These are phyloP conservation scores for Elysia chlorotica DNA, from an alignment of 1,140 invertebrate genomes.

Conservation along the genomic window DNA sequence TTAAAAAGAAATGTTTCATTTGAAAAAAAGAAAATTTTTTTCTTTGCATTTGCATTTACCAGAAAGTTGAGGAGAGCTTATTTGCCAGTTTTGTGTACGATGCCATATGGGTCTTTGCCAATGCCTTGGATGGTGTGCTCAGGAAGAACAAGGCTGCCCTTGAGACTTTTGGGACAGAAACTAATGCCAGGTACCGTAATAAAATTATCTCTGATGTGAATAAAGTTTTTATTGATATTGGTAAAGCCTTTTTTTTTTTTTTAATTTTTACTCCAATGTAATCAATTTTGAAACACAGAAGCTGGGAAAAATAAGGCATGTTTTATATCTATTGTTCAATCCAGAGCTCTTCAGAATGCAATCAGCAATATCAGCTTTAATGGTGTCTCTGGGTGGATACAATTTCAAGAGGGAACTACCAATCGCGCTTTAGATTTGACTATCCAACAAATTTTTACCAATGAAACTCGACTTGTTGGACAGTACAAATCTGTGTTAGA, in stretches of 20 bases:
- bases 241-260: neutral
- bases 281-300: neutral
- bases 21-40: too few relatives aligned
- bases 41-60: too few relatives aligned
- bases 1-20: too few relatives aligned
- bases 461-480: slow-evolving; percentile 67
- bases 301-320: neutral
- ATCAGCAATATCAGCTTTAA: slow-evolving; percentile 70
- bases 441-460: slow-evolving; percentile 73
- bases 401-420: slow-evolving; percentile 73
- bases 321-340: neutral
- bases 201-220: too few relatives aligned
- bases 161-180: slow-evolving; percentile 67
- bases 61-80: slow-evolving; percentile 60
- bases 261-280: neutral
- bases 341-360: slow-evolving; percentile 33
- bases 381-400: slow-evolving; percentile 78
- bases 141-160: slow-evolving; percentile 68
- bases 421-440: slow-evolving; percentile 73
- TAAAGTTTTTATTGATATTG: slow-evolving; percentile 30
- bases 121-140: slow-evolving; percentile 72
- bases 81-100: slow-evolving; percentile 83
- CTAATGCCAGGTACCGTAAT: slow-evolving; percentile 69
- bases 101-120: slow-evolving; percentile 83
- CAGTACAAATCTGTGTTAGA: slow-evolving; percentile 66